Evolutionary conservation across 2,113 vertebrate species (phyloP).

Genomic region (Leiothrix lutea): DNA sequence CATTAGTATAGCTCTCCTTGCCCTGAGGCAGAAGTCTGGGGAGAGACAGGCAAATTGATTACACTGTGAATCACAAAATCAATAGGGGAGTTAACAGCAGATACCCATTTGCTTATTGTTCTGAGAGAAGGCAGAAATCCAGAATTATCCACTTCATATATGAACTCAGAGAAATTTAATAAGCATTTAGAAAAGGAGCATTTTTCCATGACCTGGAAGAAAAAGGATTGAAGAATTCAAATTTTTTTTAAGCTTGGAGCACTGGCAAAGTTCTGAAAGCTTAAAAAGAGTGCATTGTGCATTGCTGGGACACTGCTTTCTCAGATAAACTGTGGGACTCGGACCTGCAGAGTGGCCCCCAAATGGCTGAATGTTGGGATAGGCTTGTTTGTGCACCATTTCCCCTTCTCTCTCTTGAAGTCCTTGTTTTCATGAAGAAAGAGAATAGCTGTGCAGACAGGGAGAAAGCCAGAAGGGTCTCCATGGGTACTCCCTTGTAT

Average conservation of each 20-base stretch:
- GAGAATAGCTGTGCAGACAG: not conserved
- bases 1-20: not conserved
- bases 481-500: not conserved
- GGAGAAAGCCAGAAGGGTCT: not conserved
- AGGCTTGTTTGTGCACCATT: not conserved
- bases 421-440: not conserved
- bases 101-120: not conserved
- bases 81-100: not conserved
- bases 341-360: not conserved
- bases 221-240: not conserved
- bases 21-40: not conserved
- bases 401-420: not conserved
- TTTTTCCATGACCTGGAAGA: not conserved
- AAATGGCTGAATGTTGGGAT: not conserved
- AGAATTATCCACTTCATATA: not conserved
- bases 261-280: not conserved
- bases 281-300: not conserved
- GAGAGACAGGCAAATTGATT: not conserved
- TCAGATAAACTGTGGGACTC: not conserved
- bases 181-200: not conserved
- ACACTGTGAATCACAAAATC: not conserved
- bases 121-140: not conserved
- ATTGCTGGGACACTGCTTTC: not conserved
- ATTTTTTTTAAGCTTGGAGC: not conserved
- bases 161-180: not conserved